Conservation (phyloP, 2,888 invertebrate species). For the Phasia obesa region DNA sequence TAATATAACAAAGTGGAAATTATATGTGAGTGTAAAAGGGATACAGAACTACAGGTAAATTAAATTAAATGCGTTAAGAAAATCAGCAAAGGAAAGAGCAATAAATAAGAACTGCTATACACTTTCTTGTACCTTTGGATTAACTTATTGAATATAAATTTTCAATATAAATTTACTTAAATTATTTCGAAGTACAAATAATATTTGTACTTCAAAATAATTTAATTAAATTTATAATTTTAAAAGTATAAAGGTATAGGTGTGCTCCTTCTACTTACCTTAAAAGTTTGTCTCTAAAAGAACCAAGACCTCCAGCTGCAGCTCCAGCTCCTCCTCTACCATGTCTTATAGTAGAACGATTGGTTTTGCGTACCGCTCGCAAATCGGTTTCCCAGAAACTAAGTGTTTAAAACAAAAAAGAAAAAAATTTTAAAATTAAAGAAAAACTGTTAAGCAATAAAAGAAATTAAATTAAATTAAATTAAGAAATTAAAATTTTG, state of each 20-base stretch:
- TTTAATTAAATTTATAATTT: too few relatives aligned
- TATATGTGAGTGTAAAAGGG: too few relatives aligned
- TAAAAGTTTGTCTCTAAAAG: constrained; percentile 73
- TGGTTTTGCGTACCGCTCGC: constrained; percentile 87
- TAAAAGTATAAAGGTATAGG: too few relatives aligned
- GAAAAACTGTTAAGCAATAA: neutral
- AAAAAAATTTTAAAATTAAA: neutral
- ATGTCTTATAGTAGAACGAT: constrained; percentile 84
- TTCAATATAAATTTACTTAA: too few relatives aligned
- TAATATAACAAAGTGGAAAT: too few relatives aligned
- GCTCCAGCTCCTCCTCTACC: constrained; percentile 70
- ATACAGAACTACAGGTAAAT: neutral
- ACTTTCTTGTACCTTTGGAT: too few relatives aligned
- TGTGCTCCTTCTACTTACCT: constrained; percentile 76
- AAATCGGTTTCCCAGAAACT: constrained; percentile 92
- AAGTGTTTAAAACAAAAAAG: neutral
- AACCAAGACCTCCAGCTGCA: constrained; percentile 45
- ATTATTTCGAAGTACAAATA: too few relatives aligned
- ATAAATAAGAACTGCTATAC: too few relatives aligned
- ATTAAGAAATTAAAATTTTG: too few relatives aligned
- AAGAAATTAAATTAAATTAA: too few relatives aligned
- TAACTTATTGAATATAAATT: too few relatives aligned
- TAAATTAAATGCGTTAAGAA: constrained; percentile 74
- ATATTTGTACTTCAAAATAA: too few relatives aligned
- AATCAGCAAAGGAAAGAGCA: constrained; percentile 15